phyloP scores from a whole-genome alignment of 2,113 vertebrate species.

The Rana temporaria region DNA sequence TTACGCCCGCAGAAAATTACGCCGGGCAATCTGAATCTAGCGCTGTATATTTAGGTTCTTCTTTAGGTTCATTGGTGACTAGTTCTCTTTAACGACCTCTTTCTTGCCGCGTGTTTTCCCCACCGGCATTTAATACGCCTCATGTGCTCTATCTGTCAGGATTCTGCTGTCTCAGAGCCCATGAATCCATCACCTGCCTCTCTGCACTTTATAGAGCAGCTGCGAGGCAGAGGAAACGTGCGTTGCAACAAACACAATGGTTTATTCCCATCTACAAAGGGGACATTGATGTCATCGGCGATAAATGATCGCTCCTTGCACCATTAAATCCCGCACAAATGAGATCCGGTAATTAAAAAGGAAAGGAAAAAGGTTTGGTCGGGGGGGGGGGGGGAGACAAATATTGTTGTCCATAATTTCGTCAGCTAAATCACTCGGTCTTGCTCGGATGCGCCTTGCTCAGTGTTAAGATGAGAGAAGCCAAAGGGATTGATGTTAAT shows the following conservation, averaged over 20 bases:
- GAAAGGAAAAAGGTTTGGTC: conserved; percentile 14
- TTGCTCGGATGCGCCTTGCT: conserved; percentile 38
- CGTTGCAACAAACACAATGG: conserved; percentile 4
- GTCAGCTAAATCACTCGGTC: conserved; percentile 33
- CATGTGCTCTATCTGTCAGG: background rate
- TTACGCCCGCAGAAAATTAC: too few relatives aligned
- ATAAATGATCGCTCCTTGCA: conserved; percentile 15
- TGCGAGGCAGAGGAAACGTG: background rate
- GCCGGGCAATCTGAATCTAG: too few relatives aligned
- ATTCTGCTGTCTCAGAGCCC: background rate
- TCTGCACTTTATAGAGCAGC: background rate
- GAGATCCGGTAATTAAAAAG: conserved; percentile 49
- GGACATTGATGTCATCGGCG: conserved; percentile 21
- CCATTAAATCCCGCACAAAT: conserved; percentile 35
- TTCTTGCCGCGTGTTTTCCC: too few relatives aligned
- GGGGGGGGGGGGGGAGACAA: conserved; percentile 23
- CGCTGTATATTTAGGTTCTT: too few relatives aligned
- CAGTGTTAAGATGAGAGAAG: conserved; percentile 46
- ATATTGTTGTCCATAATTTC: conserved; percentile 47
- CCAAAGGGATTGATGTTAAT: conserved; percentile 62
- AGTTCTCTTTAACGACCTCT: too few relatives aligned
- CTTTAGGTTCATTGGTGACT: too few relatives aligned
- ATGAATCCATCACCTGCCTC: background rate
- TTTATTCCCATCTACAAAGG: background rate
- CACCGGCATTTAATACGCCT: too few relatives aligned